Conservation (phyloP, 1,140 invertebrate species). For the Pemphigus obesinymphae region DNA sequence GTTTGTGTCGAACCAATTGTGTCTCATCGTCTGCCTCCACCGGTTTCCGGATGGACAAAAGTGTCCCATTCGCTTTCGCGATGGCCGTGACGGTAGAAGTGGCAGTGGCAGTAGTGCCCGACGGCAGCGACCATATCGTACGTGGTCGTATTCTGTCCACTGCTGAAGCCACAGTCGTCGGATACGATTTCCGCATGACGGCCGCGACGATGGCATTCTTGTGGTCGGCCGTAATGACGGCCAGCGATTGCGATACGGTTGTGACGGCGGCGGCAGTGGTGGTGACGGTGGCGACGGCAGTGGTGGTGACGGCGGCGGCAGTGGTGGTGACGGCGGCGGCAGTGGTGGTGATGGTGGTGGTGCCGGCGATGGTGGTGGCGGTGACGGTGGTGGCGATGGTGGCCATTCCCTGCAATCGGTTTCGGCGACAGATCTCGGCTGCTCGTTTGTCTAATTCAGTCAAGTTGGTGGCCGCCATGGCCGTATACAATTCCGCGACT, state of each 20-base stretch:
- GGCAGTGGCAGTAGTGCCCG: too few species aligned
- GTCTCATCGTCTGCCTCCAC: background rate
- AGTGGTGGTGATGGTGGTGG: background rate
- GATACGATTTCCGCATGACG: background rate
- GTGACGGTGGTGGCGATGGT: background rate
- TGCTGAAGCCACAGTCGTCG: background rate
- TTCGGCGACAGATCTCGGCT: constrained; percentile 4
- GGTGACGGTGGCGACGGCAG: background rate
- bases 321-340: background rate
- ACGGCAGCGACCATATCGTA: background rate
- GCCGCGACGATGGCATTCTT: background rate
- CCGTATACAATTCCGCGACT: background rate
- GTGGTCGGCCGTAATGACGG: background rate
- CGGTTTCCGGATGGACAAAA: too few species aligned
- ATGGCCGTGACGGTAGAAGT: too few species aligned
- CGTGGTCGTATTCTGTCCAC: too few species aligned
- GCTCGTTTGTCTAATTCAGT: constrained; percentile 20
- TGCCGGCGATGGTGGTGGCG: background rate
- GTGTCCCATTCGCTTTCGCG: too few species aligned
- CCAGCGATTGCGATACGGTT: background rate
- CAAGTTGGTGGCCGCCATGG: constrained; percentile 20
- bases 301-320: background rate
- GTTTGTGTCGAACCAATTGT: background rate
- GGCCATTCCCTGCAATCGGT: background rate
- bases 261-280: too few species aligned